Evolutionary conservation across 2,888 invertebrate genomes (phyloP).

Genomic region (Acleris laterana): DNA sequence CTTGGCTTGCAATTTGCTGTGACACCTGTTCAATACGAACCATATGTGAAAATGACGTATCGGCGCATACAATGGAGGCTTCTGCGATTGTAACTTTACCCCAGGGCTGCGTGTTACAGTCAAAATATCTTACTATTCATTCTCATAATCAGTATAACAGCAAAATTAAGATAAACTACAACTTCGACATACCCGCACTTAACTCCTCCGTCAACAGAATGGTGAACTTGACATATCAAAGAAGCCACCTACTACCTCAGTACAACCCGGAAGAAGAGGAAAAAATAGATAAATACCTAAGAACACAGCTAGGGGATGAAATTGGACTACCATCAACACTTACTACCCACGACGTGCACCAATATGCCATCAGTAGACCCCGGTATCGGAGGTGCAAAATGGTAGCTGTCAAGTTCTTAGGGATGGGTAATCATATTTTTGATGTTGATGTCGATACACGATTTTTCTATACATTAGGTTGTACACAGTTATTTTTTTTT

Average conservation of each 20-base stretch:
- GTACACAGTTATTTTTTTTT: too few relatives aligned
- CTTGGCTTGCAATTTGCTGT: conserved; percentile 40
- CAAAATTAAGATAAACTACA: conserved; percentile 11
- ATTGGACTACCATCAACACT: not conserved
- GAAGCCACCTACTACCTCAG: not conserved
- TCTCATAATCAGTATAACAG: conserved; percentile 24
- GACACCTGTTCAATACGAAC: conserved; percentile 31
- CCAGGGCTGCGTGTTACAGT: conserved; percentile 38
- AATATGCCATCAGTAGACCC: conserved; percentile 1
- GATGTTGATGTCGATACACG: too few relatives aligned
- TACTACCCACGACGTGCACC: not conserved
- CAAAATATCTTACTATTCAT: conserved; percentile 35
- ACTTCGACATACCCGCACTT: conserved; percentile 4
- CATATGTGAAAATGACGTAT: conserved; percentile 37
- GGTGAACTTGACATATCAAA: conserved; percentile 11
- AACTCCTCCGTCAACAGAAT: conserved; percentile 20
- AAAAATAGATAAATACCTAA: not conserved
- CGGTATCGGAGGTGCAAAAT: too few relatives aligned
- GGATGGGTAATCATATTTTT: too few relatives aligned
- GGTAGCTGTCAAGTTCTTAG: too few relatives aligned
- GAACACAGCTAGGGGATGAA: not conserved
- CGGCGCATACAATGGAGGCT: conserved; percentile 34
- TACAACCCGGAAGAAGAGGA: not conserved
- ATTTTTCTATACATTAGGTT: too few relatives aligned
- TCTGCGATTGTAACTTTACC: conserved; percentile 28